These are phyloP conservation scores for Atractosteus spatula DNA, from an alignment of 2,113 vertebrate species.

Conservation along the genomic window DNA sequence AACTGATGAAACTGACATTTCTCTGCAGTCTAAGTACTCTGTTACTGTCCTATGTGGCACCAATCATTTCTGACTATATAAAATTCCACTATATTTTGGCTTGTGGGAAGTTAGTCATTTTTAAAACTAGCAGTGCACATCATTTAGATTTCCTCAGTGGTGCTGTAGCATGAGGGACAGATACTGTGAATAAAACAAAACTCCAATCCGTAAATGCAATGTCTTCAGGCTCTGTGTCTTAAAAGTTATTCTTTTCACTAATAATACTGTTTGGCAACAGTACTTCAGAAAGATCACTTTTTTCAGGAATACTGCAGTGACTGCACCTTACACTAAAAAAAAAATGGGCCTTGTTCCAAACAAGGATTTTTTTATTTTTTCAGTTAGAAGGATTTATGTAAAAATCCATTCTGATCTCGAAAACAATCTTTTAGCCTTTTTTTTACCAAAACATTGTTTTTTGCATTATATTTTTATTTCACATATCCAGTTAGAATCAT, in stretches of 20 bases:
- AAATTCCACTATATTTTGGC: slow-evolving; percentile 17
- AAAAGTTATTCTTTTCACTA: too few relatives aligned
- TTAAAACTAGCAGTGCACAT: background rate
- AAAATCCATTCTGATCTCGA: too few relatives aligned
- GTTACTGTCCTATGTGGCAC: slow-evolving; percentile 24
- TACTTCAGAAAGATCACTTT: too few relatives aligned
- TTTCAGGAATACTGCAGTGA: too few relatives aligned
- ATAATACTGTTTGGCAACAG: too few relatives aligned
- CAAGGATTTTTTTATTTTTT: background rate
- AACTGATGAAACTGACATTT: background rate
- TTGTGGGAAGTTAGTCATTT: slow-evolving; percentile 3
- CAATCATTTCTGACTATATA: slow-evolving; percentile 21
- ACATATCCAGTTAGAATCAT: too few relatives aligned
- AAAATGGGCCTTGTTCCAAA: background rate
- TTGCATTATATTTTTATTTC: too few relatives aligned
- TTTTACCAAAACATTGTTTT: too few relatives aligned
- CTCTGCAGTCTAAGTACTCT: slow-evolving; percentile 11
- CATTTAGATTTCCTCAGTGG: slow-evolving; percentile 5
- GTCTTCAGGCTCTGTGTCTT: too few relatives aligned
- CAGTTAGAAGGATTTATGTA: background rate
- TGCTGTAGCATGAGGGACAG: background rate
- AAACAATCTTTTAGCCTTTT: too few relatives aligned
- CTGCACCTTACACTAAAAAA: background rate
- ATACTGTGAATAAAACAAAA: slow-evolving; percentile 2
- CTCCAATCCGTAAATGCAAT: background rate